Base-by-base conservation (phyloP, 2,888 invertebrate genomes). In the Sesia apiformis region DNA sequence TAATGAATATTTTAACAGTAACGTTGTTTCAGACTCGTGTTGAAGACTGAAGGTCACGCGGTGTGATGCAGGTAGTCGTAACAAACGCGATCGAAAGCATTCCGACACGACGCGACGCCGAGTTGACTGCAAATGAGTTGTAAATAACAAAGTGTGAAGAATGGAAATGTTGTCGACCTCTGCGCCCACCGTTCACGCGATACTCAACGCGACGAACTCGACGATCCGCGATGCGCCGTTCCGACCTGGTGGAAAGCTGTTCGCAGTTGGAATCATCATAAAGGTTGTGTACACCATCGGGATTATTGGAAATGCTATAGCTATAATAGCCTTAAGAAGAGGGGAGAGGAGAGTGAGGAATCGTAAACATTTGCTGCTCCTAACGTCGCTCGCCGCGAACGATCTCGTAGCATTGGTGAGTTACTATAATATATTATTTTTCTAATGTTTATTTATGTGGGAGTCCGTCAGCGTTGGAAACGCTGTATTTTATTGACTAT, bases 361-460 rank as follows among this genome's bases (percentile, higher is more conserved):
- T 74, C 91, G 93, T 61, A 95, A 96, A 75, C 96, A 96, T 80
- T 91, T 95, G 64, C 84, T 96, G 67, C 93, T 96, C 91, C 82
- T 94, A 57, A 93, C 95, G 39, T 95, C 95, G 64, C 81, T 97
- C 61, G 94, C 94, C 40, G 91, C 91, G 53, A 96, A 96, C 71
- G 96, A 97, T 78, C 87, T 96, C 55, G 92, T 95, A 49, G 96
- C 96, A 40, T 59, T 89, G 76, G 88, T 88, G 55, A 83, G 81
- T 56, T 81, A 93, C 23, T 23, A 23, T 23, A 23, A 23, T 23
- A 23, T 1, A 7, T 42, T 7, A 42, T 42, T 6, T 6, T 42
- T 42, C 7, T 6, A 42, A 42, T 42, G 42, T 42, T 42, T 42
- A 6, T 7, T 42, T 42, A 42, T 42, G 42, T 6, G 7, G 5